A percentile compares a stretch with the other conserved stretches of the same genome.
These are phyloP conservation scores for Polylopha cassiicola DNA, from an alignment of 2,888 invertebrate genomes.

Conservation along the genomic window DNA sequence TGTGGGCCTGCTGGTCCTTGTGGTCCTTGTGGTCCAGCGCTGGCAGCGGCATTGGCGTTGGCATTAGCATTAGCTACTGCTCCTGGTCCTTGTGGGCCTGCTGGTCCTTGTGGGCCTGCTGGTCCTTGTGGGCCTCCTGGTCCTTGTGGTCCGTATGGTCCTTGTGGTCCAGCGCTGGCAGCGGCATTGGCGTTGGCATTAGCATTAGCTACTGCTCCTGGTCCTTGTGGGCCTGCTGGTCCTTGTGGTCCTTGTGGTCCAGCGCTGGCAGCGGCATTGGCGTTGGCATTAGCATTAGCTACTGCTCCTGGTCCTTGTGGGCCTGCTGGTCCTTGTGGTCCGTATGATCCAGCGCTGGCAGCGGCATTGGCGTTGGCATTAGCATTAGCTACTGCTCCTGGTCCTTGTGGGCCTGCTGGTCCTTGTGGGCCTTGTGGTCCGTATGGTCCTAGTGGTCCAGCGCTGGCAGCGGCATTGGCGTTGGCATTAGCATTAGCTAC, in stretches of 20 bases:
- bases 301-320: not conserved
- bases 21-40: no score
- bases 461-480: not conserved
- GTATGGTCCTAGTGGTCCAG: not conserved
- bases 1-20: no score
- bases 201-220: slow-evolving; percentile 3
- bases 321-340: slow-evolving; percentile 3
- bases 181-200: not conserved
- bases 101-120: slow-evolving; percentile 4
- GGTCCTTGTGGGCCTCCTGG: no score
- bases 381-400: slow-evolving; percentile 3
- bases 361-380: not conserved
- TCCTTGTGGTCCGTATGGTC: no score
- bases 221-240: no score
- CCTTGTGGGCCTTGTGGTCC: not conserved
- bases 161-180: slow-evolving; percentile 1
- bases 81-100: no score
- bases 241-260: slow-evolving; percentile 1
- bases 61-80: not conserved
- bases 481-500: no score
- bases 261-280: no score
- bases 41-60: no score
- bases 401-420: no score
- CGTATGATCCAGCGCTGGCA: not conserved
- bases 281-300: not conserved